Evolutionary conservation across 1,140 invertebrate species (phyloP).

Genomic region (Tetramorium simillimum): DNA sequence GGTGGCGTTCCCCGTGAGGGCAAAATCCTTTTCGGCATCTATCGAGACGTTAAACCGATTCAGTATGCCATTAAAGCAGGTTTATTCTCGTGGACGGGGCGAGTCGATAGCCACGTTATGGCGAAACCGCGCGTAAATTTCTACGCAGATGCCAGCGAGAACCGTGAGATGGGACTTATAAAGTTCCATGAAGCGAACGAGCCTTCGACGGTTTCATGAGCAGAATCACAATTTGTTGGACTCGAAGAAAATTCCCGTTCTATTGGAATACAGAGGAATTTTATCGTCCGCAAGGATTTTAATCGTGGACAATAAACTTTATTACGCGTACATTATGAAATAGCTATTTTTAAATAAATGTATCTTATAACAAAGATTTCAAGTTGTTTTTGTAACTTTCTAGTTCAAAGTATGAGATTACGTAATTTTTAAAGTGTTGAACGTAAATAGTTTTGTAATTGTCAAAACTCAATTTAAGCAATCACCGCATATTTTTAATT

Average conservation of each 20-base stretch:
- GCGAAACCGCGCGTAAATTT: slow-evolving; percentile 55
- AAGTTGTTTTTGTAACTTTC: background rate
- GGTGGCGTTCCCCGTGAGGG: background rate
- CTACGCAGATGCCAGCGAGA: slow-evolving; percentile 52
- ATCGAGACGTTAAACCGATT: slow-evolving; percentile 59
- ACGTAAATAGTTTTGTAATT: background rate
- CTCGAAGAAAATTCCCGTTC: slow-evolving; percentile 37
- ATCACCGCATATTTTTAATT: background rate
- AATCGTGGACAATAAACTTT: slow-evolving; percentile 30
- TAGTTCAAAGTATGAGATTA: background rate
- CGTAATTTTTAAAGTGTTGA: background rate
- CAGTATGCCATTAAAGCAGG: slow-evolving; percentile 54
- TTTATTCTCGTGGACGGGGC: slow-evolving; percentile 40
- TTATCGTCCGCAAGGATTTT: slow-evolving; percentile 19
- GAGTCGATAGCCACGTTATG: slow-evolving; percentile 50
- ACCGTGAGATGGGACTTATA: slow-evolving; percentile 49
- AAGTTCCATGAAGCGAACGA: slow-evolving; percentile 43
- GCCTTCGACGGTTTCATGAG: slow-evolving; percentile 23
- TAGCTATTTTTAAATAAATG: background rate
- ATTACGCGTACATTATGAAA: slow-evolving; percentile 1
- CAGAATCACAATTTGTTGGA: slow-evolving; percentile 46
- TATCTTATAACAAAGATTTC: background rate
- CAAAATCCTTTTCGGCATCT: slow-evolving; percentile 56
- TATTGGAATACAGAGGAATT: background rate
- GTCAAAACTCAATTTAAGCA: background rate